phyloP scores from a whole-genome alignment of 1,140 invertebrate species.

The Spodoptera frugiperda region DNA sequence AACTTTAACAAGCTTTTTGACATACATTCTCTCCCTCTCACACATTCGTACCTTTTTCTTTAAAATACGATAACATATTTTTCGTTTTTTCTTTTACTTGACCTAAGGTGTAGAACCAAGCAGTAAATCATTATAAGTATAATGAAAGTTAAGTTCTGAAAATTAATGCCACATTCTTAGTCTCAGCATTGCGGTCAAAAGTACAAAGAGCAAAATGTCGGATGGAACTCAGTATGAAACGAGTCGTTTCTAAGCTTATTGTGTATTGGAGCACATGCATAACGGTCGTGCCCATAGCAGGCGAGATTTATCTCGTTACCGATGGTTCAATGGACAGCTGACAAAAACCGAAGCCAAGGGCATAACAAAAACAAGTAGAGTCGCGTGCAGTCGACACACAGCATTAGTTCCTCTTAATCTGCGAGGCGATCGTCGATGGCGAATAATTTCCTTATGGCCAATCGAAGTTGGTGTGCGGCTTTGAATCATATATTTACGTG shows the following conservation, averaged over 20 bases:
- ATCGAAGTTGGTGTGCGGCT: conserved; percentile 13
- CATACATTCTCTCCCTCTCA: too few relatives aligned
- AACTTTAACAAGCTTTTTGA: too few relatives aligned
- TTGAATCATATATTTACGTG: conserved; percentile 34
- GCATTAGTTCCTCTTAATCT: conserved; percentile 41
- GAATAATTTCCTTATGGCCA: conserved; percentile 37
- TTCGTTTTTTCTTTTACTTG: too few relatives aligned
- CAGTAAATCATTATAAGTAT: neutral
- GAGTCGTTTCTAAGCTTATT: conserved; percentile 18
- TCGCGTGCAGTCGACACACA: neutral
- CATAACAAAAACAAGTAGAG: conserved; percentile 5
- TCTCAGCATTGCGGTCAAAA: neutral
- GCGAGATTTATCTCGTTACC: neutral
- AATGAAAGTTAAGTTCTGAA: conserved; percentile 8
- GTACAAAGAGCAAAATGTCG: conserved; percentile 27
- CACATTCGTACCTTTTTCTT: too few relatives aligned
- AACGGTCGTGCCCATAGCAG: conserved; percentile 11
- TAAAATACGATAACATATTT: too few relatives aligned
- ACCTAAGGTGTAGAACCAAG: too few relatives aligned
- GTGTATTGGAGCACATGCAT: conserved; percentile 31
- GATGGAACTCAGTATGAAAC: conserved; percentile 1
- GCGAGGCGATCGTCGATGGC: conserved; percentile 16
- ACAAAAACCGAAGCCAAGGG: conserved; percentile 39
- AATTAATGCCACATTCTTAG: neutral
- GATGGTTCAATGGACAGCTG: conserved; percentile 31